Evolutionary conservation across 2,797 vertebrate species (phyloP).

Genomic region (Oceanodroma leucorhoa): DNA sequence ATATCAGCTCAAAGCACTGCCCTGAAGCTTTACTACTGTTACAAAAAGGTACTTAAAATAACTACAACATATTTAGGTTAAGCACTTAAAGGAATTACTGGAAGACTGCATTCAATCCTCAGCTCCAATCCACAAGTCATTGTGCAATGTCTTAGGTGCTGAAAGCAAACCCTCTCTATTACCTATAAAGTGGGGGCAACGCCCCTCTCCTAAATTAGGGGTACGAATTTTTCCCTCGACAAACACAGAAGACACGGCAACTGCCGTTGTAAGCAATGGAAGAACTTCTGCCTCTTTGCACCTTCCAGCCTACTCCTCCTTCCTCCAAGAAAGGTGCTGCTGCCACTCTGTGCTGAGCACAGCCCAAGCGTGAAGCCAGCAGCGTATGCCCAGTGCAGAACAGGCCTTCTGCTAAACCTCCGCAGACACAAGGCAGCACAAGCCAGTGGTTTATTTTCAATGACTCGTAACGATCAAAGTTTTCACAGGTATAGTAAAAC

Average conservation of each 20-base stretch:
- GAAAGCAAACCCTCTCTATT: not conserved
- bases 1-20: not conserved
- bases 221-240: not conserved
- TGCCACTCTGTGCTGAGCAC: not conserved
- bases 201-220: not conserved
- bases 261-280: not conserved
- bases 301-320: not conserved
- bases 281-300: not conserved
- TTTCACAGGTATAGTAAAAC: not conserved
- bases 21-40: slow-evolving; percentile 52
- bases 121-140: slow-evolving; percentile 16
- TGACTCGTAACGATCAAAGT: not conserved
- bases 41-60: slow-evolving; percentile 60
- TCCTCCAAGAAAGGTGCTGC: not conserved
- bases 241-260: rapidly evolving
- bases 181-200: not conserved
- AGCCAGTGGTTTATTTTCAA: not conserved
- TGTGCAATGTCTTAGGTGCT: not conserved
- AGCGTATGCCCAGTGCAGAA: not conserved
- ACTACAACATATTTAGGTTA: slow-evolving; percentile 63
- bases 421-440: not conserved
- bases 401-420: not conserved
- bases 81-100: slow-evolving; percentile 65
- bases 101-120: slow-evolving; percentile 44
- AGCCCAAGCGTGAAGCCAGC: not conserved